Conservation (phyloP, 2,113 vertebrate species). For the Jacana jacana region DNA sequence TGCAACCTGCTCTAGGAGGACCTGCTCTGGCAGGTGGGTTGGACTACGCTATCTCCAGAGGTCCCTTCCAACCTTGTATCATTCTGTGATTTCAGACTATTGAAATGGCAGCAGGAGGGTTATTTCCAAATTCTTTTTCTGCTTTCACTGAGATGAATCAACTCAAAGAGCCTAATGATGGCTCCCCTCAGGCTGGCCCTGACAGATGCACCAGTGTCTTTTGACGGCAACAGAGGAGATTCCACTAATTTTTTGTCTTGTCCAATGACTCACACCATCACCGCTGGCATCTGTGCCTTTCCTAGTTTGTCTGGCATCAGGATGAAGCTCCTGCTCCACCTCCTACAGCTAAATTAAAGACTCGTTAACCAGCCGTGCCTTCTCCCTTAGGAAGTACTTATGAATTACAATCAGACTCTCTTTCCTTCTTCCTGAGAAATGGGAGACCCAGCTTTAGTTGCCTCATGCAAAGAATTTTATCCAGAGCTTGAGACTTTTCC, state of each 20-base stretch:
- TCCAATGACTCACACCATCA: background rate
- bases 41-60: no score
- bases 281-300: background rate
- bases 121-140: background rate
- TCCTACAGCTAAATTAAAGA: background rate
- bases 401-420: background rate
- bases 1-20: no score
- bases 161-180: background rate
- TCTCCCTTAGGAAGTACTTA: background rate
- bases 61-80: no score
- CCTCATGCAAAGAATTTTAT: background rate
- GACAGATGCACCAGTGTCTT: background rate
- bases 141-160: background rate
- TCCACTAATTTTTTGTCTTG: background rate
- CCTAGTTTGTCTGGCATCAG: background rate
- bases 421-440: background rate
- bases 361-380: background rate
- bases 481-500: background rate
- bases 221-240: background rate
- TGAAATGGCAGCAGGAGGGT: background rate
- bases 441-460: background rate
- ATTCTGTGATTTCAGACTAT: background rate
- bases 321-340: background rate
- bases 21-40: no score
- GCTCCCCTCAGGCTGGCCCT: background rate